phyloP scores from a whole-genome alignment of 2,888 invertebrate genomes.

The Achlya flavicornis region DNA sequence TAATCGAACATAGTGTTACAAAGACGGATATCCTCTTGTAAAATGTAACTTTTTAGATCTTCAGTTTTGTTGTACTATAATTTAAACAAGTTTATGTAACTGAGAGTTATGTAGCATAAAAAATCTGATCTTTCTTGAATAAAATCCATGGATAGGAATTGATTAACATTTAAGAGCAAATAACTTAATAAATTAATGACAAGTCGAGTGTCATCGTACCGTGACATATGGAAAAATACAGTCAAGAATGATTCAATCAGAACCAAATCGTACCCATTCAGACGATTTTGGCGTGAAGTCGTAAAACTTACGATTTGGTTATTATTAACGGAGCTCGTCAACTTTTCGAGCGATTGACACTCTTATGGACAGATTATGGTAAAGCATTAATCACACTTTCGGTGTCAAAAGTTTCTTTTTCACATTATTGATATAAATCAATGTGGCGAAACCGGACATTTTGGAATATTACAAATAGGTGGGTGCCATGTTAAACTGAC shows the following conservation, averaged over 20 bases:
- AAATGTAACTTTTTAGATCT: no score
- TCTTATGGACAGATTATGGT: constrained; percentile 31
- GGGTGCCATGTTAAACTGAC: constrained; percentile 7
- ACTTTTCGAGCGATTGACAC: constrained; percentile 35
- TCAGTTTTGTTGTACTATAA: no score
- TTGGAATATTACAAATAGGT: constrained; percentile 8
- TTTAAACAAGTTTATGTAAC: no score
- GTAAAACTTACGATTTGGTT: constrained; percentile 16
- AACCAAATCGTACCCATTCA: constrained; percentile 10
- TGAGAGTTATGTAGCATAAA: not conserved
- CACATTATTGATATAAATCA: constrained; percentile 6
- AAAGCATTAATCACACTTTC: constrained; percentile 37
- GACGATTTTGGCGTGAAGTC: constrained; percentile 16
- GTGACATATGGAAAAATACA: constrained; percentile 34
- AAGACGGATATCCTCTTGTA: no score
- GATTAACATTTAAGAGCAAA: constrained; percentile 19
- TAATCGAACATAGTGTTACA: no score
- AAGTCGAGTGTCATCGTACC: constrained; percentile 32
- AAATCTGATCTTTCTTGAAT: not conserved
- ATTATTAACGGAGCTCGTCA: constrained; percentile 16
- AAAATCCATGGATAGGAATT: not conserved
- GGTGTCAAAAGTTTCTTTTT: constrained; percentile 26
- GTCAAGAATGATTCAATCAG: constrained; percentile 17
- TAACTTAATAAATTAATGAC: constrained; percentile 32
- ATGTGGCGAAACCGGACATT: not conserved